Conservation (phyloP, 2,888 invertebrate genomes). For the Sphaerophoria rueppellii region DNA sequence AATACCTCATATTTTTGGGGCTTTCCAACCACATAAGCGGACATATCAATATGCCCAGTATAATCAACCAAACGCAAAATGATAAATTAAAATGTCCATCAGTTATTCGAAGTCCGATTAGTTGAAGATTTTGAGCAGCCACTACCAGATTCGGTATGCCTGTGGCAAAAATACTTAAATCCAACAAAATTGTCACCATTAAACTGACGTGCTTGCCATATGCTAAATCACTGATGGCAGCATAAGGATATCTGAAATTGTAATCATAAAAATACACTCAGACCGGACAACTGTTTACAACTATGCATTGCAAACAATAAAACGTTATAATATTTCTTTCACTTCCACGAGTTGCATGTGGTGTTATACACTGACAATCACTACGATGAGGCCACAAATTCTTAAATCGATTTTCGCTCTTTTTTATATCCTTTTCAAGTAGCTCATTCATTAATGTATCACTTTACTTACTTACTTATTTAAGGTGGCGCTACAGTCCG, state of each 20-base stretch:
- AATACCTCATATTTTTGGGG: constrained; percentile 95
- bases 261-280: constrained; percentile 16
- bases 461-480: too few species aligned
- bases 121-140: constrained; percentile 90
- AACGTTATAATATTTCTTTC: not conserved
- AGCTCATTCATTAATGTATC: too few species aligned
- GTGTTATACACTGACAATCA: too few species aligned
- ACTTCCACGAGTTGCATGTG: too few species aligned
- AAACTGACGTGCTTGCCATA: constrained; percentile 86
- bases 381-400: too few species aligned
- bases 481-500: too few species aligned
- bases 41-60: constrained; percentile 88
- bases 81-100: constrained; percentile 86
- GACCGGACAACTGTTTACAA: not conserved
- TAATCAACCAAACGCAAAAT: constrained; percentile 92
- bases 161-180: constrained; percentile 89
- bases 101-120: constrained; percentile 89
- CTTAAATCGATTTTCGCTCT: too few species aligned
- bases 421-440: too few species aligned
- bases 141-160: constrained; percentile 91
- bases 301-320: not conserved
- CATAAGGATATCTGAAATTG: constrained; percentile 88
- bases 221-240: constrained; percentile 91
- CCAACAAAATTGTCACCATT: constrained; percentile 87
- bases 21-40: constrained; percentile 95